These are phyloP conservation scores for Charadrius vociferus DNA, from an alignment of 2,113 vertebrate genomes.

Conservation along the genomic window DNA sequence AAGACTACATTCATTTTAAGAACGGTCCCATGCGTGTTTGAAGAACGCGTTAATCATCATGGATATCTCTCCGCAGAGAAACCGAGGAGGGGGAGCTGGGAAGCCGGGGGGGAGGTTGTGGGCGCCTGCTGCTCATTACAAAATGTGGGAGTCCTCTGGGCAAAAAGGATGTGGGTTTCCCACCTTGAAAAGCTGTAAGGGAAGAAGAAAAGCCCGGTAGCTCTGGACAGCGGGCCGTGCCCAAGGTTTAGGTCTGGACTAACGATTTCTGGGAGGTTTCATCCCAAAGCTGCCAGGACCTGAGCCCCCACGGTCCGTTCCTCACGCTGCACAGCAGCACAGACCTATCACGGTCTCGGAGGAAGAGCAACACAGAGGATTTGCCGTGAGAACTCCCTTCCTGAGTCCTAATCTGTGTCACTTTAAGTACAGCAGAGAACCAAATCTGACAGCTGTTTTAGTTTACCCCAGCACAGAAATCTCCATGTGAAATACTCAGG, in stretches of 20 bases:
- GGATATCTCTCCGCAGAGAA: not conserved
- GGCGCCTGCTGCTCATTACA: fast-evolving
- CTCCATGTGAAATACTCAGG: not conserved
- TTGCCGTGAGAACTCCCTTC: not conserved
- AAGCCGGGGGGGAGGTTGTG: no score
- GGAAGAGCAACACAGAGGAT: not conserved
- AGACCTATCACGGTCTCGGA: not conserved
- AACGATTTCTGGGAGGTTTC: not conserved
- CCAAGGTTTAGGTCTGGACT: not conserved
- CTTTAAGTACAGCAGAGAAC: not conserved
- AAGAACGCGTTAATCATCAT: not conserved
- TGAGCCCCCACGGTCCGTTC: not conserved
- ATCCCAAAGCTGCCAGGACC: not conserved
- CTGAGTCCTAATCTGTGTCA: not conserved
- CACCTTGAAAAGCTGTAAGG: not conserved
- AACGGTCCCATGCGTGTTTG: not conserved
- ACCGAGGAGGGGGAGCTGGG: not conserved
- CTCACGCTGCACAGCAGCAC: not conserved
- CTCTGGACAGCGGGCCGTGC: not conserved
- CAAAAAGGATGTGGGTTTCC: not conserved
- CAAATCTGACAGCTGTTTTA: constrained; percentile 1
- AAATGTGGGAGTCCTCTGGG: not conserved
- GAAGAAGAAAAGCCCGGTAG: not conserved
- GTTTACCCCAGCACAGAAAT: not conserved
- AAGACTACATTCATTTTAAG: not conserved